phyloP scores from a whole-genome alignment of 2,113 vertebrate species.

The Apteryx mantelli region DNA sequence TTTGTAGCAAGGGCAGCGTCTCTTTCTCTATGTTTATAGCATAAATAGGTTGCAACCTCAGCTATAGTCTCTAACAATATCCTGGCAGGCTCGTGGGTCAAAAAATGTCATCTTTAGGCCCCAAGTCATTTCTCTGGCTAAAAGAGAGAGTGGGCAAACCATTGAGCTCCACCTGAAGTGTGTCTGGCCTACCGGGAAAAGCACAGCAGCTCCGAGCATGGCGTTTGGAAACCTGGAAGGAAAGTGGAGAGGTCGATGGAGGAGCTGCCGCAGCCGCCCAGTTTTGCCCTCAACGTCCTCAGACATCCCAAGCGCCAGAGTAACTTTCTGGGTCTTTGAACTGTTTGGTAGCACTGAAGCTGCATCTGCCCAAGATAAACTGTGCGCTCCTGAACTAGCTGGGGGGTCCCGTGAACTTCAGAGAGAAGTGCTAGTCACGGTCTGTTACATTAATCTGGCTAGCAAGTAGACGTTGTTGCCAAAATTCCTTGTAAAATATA shows the following conservation, averaged over 20 bases:
- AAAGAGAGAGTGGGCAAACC: background rate
- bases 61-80: background rate
- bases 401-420: background rate
- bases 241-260: background rate
- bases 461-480: background rate
- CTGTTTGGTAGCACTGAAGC: background rate
- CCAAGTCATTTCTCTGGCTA: background rate
- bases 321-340: background rate
- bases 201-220: accelerated
- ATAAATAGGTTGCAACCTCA: background rate
- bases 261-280: background rate
- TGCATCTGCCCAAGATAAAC: background rate
- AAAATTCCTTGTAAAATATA: constrained; percentile 20
- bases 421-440: background rate
- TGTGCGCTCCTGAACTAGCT: background rate
- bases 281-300: background rate
- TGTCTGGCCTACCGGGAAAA: background rate
- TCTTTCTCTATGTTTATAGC: background rate
- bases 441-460: background rate
- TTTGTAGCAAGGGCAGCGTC: background rate
- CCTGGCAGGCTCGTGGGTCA: accelerated
- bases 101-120: background rate
- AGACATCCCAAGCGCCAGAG: accelerated
- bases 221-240: background rate
- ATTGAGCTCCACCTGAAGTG: background rate